Evolutionary conservation across 1,140 invertebrate genomes (phyloP).

Genomic region (Procambarus virginalis): DNA sequence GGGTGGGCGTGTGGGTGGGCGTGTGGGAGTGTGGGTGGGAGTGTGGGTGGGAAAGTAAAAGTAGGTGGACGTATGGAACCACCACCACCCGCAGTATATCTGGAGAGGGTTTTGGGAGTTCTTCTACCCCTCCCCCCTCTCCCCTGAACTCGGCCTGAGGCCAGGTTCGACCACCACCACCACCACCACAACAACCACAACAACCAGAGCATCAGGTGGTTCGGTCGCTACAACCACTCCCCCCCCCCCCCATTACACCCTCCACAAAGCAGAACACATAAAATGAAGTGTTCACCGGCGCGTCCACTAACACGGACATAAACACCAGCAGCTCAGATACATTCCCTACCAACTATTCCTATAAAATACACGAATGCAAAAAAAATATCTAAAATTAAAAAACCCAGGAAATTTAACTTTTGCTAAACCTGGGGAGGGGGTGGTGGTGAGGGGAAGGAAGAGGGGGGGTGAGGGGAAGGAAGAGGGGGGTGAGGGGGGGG

Average conservation of each 20-base stretch:
- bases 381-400: too few species aligned
- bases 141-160: too few species aligned
- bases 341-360: constrained; percentile 49
- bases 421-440: too few species aligned
- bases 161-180: too few species aligned
- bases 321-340: constrained; percentile 19
- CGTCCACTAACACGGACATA: constrained; percentile 16
- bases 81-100: too few species aligned
- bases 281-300: constrained; percentile 22
- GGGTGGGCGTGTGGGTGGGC: not conserved
- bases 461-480: not conserved
- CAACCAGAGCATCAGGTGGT: too few species aligned
- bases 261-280: not conserved
- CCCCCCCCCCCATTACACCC: too few species aligned
- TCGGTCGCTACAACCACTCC: too few species aligned
- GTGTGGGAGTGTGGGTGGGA: constrained; percentile 32
- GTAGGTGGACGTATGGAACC: too few species aligned
- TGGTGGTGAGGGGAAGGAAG: not conserved
- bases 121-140: too few species aligned
- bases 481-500: not conserved
- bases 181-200: too few species aligned
- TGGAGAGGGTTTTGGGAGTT: too few species aligned
- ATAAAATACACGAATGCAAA: constrained; percentile 37
- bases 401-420: constrained; percentile 41
- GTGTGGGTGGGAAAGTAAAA: not conserved